Conservation (phyloP, 2,797 vertebrate species). For the Sebastes steindachneri region DNA sequence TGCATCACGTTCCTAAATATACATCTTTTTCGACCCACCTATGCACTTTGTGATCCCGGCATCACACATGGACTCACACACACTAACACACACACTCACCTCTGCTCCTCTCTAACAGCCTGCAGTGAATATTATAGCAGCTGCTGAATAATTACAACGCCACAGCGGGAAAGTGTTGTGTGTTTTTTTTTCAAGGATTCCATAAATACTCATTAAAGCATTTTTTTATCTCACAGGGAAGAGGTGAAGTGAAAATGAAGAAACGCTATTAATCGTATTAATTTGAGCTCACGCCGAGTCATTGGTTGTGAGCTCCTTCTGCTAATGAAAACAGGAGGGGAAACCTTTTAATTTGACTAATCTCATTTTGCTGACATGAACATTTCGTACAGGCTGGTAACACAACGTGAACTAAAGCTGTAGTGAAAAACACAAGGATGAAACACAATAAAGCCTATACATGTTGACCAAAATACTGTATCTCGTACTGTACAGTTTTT, state of each 20-base stretch:
- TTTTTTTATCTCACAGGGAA: background rate
- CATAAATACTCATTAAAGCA: slow-evolving; percentile 10
- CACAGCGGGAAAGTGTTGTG: background rate
- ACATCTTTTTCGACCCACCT: too few species aligned
- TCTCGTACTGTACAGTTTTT: background rate
- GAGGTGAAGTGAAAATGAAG: slow-evolving; percentile 6
- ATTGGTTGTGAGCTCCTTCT: background rate
- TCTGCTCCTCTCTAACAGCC: background rate
- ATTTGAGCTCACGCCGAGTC: background rate
- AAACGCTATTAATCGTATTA: slow-evolving; percentile 10
- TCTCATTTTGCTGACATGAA: slow-evolving; percentile 20
- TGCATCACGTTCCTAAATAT: background rate
- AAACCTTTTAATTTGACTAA: slow-evolving; percentile 14
- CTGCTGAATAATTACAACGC: slow-evolving; percentile 19
- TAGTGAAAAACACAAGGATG: background rate
- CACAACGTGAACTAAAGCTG: background rate
- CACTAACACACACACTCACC: background rate
- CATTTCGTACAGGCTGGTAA: background rate
- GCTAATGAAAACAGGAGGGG: background rate
- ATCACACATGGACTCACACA: background rate
- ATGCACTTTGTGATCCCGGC: background rate
- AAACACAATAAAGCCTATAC: background rate
- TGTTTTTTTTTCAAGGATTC: background rate
- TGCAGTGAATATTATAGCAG: slow-evolving; percentile 17
- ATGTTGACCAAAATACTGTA: background rate